Evolutionary conservation across 2,797 vertebrate species (phyloP), one percentile per base, ranked within the genome.

Genomic region (Helostoma temminkii): DNA sequence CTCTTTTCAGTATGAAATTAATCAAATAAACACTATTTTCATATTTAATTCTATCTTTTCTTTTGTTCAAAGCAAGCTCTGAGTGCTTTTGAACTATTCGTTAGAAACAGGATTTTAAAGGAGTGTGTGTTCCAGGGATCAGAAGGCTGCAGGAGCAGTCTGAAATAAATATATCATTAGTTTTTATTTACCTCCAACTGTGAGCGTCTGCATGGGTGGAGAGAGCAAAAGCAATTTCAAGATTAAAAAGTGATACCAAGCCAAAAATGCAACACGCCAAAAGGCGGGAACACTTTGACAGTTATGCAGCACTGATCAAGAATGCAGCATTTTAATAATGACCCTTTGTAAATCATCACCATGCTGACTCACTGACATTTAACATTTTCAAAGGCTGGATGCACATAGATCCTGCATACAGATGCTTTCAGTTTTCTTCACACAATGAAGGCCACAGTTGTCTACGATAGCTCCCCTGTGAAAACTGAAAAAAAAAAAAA

Each of bases 21-120:
- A 74, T 78, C 65, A 74, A 70, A 73, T 76, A 80, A 82, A 66
- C 62, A 77, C 52, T 63, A 61, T 84, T 86, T 84, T 57, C 57
- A 76, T 62, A 54, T 53, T 74, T 85, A 81, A 87, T 87, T 57
- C 4, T 30, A 30, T 60, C 52, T 41, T 69, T 77, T 32, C 47
- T 36, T 55, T 70, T 65, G 76, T 77, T 83, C 50, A 67, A 72
- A 82, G 72, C 81, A 81, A 62, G 52, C 71, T 52, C 56, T 52
- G 42, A 76, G 47, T 55, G 66, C 55, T 55, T 86, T 67, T 53
- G 49, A 65, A 74, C 69, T 74, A 65, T 81, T 75, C 50, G 64
- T 73, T 55, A 86, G 55, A 71, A 66, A 64, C 19, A 28, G 37
- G 66, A 64, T 76, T 69, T 78, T 58, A 54, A 37, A 67, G 37